These are phyloP conservation scores for Smutsia gigantea DNA, from an alignment of 2,797 vertebrate genomes.

Conservation along the genomic window DNA sequence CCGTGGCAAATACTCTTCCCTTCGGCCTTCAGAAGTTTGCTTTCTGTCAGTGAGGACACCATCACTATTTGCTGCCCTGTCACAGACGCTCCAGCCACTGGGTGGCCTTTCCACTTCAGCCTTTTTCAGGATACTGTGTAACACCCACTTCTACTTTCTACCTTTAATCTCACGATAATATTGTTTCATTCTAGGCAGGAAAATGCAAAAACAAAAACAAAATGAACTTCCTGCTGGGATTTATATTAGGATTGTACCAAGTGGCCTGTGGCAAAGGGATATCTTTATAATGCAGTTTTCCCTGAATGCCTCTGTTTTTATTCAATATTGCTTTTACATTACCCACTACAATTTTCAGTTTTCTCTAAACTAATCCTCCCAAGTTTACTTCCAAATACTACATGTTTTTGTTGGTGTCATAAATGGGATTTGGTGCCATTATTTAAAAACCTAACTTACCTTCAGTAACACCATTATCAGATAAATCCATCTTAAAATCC, in stretches of 20 bases:
- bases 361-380: background rate
- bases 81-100: background rate
- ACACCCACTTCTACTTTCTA: background rate
- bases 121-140: background rate
- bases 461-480: background rate
- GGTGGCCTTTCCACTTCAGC: background rate
- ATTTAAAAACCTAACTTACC: background rate
- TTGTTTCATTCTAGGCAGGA: background rate
- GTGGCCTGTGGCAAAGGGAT: background rate
- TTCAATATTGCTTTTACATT: background rate
- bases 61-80: background rate
- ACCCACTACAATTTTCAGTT: background rate
- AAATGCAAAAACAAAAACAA: background rate
- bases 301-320: background rate
- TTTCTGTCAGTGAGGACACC: rapidly evolving
- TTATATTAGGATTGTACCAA: background rate
- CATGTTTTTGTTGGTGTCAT: background rate
- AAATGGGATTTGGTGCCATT: background rate
- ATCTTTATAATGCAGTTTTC: background rate
- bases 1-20: too few relatives aligned
- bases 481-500: background rate
- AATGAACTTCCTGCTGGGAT: background rate
- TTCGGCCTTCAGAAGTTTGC: background rate
- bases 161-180: background rate
- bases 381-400: background rate